These are phyloP conservation scores for Heteropelma amictum DNA, from an alignment of 2,888 invertebrate genomes.

Conservation along the genomic window DNA sequence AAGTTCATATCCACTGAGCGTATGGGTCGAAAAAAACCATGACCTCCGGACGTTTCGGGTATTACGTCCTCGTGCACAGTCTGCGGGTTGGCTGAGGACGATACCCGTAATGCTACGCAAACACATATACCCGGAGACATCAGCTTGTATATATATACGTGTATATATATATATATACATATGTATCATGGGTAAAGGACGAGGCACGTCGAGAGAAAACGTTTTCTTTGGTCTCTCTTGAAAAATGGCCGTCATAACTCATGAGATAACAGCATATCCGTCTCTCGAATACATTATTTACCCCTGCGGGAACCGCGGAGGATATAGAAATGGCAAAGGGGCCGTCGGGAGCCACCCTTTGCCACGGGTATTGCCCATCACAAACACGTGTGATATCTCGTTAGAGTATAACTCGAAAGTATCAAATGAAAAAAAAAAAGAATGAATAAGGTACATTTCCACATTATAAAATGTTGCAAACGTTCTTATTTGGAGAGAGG, in stretches of 20 bases:
- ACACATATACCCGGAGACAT: background rate
- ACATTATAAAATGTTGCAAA: background rate
- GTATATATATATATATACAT: background rate
- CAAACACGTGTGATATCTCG: slow-evolving; percentile 44
- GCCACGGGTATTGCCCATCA: slow-evolving; percentile 13
- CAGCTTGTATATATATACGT: background rate
- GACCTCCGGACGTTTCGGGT: slow-evolving; percentile 21
- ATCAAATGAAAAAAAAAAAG: background rate
- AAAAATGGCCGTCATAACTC: slow-evolving; percentile 69
- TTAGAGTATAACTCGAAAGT: slow-evolving; percentile 36
- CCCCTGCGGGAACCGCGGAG: slow-evolving; percentile 55
- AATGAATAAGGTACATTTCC: background rate
- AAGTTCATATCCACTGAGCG: background rate
- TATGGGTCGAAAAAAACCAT: slow-evolving; percentile 33
- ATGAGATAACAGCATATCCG: slow-evolving; percentile 66
- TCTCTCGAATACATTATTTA: slow-evolving; percentile 68
- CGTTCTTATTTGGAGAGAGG: too few species aligned
- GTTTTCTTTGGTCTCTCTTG: slow-evolving; percentile 63
- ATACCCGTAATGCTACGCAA: slow-evolving; percentile 10
- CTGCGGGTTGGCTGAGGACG: slow-evolving; percentile 21
- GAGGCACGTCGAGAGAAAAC: slow-evolving; percentile 50
- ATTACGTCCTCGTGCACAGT: slow-evolving; percentile 21
- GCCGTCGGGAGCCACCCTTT: slow-evolving; percentile 2
- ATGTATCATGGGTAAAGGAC: slow-evolving; percentile 14
- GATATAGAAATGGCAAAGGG: slow-evolving; percentile 19